Conservation (phyloP, 2,888 invertebrate genomes). For the Cephus spinipes region DNA sequence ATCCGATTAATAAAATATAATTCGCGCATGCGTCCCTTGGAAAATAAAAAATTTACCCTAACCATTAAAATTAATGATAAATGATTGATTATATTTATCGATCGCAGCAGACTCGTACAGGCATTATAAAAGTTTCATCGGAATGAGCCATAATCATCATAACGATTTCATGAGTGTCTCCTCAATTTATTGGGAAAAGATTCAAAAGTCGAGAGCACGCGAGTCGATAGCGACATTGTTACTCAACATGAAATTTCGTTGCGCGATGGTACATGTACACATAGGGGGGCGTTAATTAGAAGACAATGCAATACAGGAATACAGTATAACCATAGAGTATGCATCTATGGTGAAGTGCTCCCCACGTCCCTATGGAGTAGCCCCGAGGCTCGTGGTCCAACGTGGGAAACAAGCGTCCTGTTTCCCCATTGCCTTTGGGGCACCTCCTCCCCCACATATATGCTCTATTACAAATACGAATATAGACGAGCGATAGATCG, state of each 20-base stretch:
- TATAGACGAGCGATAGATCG: neutral
- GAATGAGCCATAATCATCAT: neutral
- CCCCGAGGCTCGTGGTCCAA: constrained; percentile 47
- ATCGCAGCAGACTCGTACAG: no score
- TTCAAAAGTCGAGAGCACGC: neutral
- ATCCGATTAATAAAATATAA: neutral
- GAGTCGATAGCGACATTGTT: neutral
- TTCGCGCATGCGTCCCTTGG: neutral
- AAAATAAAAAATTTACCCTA: neutral
- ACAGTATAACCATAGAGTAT: constrained; percentile 28
- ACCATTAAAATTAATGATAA: neutral
- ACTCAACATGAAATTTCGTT: neutral
- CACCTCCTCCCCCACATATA: constrained; percentile 33
- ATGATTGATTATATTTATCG: no score
- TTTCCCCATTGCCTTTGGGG: constrained; percentile 50
- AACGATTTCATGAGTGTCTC: neutral
- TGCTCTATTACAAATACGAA: neutral
- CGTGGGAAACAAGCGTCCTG: constrained; percentile 57
- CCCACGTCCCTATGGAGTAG: constrained; percentile 46
- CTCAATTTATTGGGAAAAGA: neutral
- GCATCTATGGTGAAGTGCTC: constrained; percentile 23
- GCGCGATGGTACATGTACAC: neutral
- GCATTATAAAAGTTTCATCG: no score
- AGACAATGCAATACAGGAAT: constrained; percentile 53
- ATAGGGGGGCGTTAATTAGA: constrained; percentile 53